Evolutionary conservation across 2,888 invertebrate genomes (phyloP).

Genomic region (Tenthredo scrophulariae): DNA sequence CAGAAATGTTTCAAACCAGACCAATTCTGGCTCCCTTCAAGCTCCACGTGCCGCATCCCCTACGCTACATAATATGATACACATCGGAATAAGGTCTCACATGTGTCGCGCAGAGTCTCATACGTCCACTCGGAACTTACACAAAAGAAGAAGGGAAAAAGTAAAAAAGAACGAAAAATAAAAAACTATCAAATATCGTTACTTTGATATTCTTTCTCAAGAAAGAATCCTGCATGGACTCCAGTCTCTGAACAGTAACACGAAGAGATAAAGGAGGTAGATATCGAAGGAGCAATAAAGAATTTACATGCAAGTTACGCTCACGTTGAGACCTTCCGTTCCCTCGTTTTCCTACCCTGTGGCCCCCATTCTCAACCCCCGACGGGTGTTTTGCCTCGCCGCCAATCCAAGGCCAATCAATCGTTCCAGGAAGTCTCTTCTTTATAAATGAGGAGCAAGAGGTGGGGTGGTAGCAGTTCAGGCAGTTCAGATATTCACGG

Average conservation of each 20-base stretch:
- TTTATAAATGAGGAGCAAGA: constrained; percentile 75
- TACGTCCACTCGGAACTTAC: background rate
- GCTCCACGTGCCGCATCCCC: background rate
- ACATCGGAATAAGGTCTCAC: constrained; percentile 20
- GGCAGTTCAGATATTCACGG: constrained; percentile 77
- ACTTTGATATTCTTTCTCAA: background rate
- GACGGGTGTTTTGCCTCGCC: constrained; percentile 33
- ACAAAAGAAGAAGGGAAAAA: background rate
- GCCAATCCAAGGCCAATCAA: constrained; percentile 68
- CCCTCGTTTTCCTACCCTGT: background rate
- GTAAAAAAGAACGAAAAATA: background rate
- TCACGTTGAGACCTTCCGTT: background rate
- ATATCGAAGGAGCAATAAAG: constrained; percentile 17
- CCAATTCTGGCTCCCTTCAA: constrained; percentile 36
- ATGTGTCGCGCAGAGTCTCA: background rate
- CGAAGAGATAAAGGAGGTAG: constrained; percentile 53
- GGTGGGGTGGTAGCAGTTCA: constrained; percentile 59
- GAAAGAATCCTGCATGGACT: background rate
- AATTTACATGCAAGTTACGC: constrained; percentile 49
- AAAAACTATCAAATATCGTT: background rate
- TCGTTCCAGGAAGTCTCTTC: constrained; percentile 72
- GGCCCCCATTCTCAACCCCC: constrained; percentile 35
- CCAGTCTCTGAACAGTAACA: background rate
- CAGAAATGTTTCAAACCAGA: constrained; percentile 53
- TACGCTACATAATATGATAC: background rate